phyloP scores from a whole-genome alignment of 2,797 vertebrate species.

The Nasua narica region DNA sequence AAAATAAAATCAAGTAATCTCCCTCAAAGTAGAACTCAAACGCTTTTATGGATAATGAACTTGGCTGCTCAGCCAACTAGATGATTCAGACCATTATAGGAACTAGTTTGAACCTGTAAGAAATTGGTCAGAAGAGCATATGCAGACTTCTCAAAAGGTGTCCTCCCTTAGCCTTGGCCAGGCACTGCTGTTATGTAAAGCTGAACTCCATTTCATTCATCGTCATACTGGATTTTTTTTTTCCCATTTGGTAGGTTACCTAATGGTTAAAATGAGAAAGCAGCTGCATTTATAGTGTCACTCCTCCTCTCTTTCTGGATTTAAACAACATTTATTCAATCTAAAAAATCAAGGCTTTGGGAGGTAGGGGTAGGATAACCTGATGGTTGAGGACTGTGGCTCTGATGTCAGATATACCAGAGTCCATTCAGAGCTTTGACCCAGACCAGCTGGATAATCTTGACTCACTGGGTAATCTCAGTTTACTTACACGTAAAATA shows the following conservation, averaged over 20 bases:
- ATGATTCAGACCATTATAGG: conserved; percentile 73
- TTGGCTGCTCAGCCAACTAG: conserved; percentile 67
- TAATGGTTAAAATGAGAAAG: not conserved
- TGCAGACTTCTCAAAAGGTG: conserved; percentile 21
- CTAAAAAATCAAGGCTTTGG: not conserved
- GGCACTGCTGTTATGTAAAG: not conserved
- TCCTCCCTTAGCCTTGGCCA: conserved; percentile 43
- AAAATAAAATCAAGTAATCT: conserved; percentile 70
- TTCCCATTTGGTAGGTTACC: not conserved
- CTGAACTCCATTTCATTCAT: not conserved
- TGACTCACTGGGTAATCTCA: not conserved
- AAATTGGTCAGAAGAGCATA: conserved; percentile 56
- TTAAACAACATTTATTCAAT: conserved; percentile 23
- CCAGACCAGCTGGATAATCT: not conserved
- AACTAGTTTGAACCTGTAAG: conserved; percentile 66
- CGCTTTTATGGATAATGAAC: conserved; percentile 75
- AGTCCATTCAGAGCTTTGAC: not conserved
- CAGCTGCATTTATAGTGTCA: not conserved
- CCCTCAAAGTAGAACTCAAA: conserved; percentile 65
- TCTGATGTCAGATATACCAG: not conserved
- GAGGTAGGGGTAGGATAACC: not conserved
- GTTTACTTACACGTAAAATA: not conserved
- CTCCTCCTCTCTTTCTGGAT: not conserved
- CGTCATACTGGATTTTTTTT: not conserved
- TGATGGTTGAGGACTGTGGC: not conserved